Conservation (phyloP, 2,113 vertebrate genomes). For the Diphyllodes magnificus region DNA sequence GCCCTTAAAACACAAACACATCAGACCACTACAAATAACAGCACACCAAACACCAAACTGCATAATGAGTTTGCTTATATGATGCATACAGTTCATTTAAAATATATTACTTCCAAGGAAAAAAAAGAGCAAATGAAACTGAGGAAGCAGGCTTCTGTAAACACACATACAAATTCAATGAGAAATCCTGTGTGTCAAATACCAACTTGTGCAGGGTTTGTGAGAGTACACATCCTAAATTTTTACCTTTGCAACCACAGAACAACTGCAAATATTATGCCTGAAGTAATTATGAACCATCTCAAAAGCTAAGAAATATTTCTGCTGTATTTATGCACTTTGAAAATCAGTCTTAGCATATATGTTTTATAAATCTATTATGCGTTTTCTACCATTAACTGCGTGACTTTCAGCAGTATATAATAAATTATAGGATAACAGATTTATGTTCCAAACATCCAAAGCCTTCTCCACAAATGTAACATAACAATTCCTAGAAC, state of each 20-base stretch:
- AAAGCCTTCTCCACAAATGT: neutral
- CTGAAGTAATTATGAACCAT: neutral
- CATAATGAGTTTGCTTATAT: neutral
- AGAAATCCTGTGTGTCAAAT: neutral
- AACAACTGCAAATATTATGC: neutral
- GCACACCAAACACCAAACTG: neutral
- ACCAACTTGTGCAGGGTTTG: neutral
- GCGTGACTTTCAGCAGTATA: neutral
- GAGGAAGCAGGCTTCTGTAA: neutral
- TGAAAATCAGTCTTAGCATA: neutral
- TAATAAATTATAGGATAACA: neutral
- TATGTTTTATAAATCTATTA: neutral
- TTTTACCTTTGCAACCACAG: neutral
- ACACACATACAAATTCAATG: neutral
- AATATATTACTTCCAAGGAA: neutral
- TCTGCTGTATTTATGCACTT: neutral
- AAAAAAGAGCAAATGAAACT: neutral
- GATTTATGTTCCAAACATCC: neutral
- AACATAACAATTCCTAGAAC: neutral
- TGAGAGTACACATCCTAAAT: neutral
- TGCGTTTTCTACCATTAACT: neutral
- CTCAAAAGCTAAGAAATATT: neutral
- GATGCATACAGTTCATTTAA: neutral
- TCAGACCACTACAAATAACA: neutral
- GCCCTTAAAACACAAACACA: neutral